Evolutionary conservation across 1,140 invertebrate species (phyloP).

Genomic region (Lordiphosa mommai): DNA sequence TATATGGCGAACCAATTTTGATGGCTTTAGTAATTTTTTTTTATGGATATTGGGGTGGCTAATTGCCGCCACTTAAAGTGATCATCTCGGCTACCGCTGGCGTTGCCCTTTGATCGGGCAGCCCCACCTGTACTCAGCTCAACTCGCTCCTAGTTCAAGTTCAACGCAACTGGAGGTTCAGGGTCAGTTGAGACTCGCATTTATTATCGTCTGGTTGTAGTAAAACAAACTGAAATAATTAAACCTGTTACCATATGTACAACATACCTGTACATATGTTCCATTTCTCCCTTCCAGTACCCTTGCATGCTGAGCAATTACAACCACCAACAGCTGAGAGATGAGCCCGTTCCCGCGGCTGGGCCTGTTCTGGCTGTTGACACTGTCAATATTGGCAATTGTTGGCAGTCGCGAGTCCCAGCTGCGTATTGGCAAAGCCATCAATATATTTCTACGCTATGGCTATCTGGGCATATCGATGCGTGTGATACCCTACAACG

Average conservation of each 20-base stretch:
- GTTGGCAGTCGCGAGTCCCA: constrained; percentile 81
- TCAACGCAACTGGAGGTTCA: constrained; percentile 55
- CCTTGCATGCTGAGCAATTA: constrained; percentile 42
- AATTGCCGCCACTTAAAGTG: constrained; percentile 54
- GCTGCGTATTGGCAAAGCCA: constrained; percentile 85
- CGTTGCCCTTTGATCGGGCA: background rate
- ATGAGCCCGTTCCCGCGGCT: constrained; percentile 59
- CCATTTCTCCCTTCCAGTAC: constrained; percentile 14
- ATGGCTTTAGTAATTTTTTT: constrained; percentile 13
- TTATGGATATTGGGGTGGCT: constrained; percentile 22
- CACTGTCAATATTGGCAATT: constrained; percentile 50
- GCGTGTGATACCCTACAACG: constrained; percentile 90
- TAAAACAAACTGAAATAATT: constrained; percentile 26
- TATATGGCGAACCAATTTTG: constrained; percentile 50
- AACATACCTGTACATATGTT: background rate
- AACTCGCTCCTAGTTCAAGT: constrained; percentile 56
- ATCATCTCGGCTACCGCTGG: constrained; percentile 13
- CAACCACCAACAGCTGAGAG: constrained; percentile 48
- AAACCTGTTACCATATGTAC: constrained; percentile 30
- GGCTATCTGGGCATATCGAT: constrained; percentile 91
- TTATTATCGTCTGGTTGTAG: constrained; percentile 39
- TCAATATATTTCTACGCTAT: constrained; percentile 87
- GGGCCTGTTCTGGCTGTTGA: constrained; percentile 63
- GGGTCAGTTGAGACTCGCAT: constrained; percentile 62
- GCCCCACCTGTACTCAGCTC: constrained; percentile 31